Evolutionary conservation across 2,113 vertebrate species (phyloP).

Genomic region (Cephalophus harveyi): DNA sequence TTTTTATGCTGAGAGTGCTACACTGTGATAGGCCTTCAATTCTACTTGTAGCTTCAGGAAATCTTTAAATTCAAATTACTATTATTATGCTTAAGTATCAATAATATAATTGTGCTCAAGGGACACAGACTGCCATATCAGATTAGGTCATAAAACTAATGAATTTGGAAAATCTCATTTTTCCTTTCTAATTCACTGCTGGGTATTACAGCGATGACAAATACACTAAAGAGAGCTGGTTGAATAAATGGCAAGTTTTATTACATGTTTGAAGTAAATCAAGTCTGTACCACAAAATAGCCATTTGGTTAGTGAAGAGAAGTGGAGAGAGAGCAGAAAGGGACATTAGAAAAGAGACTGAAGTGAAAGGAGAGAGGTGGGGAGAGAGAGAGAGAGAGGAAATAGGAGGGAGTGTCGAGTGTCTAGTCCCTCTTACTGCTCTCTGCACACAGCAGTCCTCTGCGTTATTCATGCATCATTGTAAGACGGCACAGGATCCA

Average conservation of each 20-base stretch:
- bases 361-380: fast-evolving
- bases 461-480: fast-evolving
- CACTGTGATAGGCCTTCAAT: background rate
- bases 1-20: background rate
- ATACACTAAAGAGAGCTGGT: background rate
- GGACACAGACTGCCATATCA: background rate
- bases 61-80: constrained; percentile 46
- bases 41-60: constrained; percentile 8
- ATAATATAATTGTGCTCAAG: constrained; percentile 27
- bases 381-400: background rate
- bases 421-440: background rate
- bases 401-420: fast-evolving
- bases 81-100: background rate
- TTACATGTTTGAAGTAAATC: constrained; percentile 17
- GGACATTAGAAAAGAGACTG: background rate
- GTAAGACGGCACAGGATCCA: fast-evolving
- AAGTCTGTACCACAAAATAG: background rate
- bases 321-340: background rate
- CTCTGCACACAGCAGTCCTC: background rate
- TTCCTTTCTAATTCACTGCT: background rate
- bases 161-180: background rate
- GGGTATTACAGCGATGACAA: background rate
- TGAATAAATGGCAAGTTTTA: constrained; percentile 8
- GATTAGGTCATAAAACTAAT: constrained; percentile 36
- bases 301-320: background rate